Base-by-base conservation (phyloP, 2,888 invertebrate species). In the Cataglyphis livida region DNA sequence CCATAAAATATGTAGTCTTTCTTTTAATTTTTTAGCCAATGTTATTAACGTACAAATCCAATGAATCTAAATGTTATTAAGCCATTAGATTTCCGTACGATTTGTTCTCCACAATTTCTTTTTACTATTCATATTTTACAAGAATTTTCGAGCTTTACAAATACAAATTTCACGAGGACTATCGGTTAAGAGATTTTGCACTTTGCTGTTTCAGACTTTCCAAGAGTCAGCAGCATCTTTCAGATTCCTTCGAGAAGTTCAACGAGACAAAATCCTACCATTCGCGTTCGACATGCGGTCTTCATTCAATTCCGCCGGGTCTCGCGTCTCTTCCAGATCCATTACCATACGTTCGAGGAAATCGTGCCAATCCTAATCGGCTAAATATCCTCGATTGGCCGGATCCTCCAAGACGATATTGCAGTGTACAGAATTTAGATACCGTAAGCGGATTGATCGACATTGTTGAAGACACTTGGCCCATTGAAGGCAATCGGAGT, bases 321-420 rank as follows among this genome's bases (percentile, higher is more conserved):
- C 82, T 92, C 32, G 86, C 89, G 7, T 90, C 93, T 18, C 90
- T 93, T 65, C 92, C 92, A 65, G 92, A 93, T 83, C 91, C 92
- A 7, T 81, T 91, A 76, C 84, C 90, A 2, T 92, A 90, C 62
- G 82, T 85, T 4, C 91, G 90, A 18, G 78, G 38, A 28, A 90
- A 83, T 84, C 91, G 90, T 3, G 61, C 85, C 32, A 91, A 93
- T 87, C 88, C 92, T 4, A 93, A 94, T 79, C 93, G 93, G 41
- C 85, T 94, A 35, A 94, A 94, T 78, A 94, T 94, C 64, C 92
- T 94, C 78, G 92, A 94, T 64, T 94, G 94, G 94, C 94, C 94
- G 0, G 92, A 93, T 44, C 92, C 92, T 7, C 91, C 92, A 2
- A 91, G 92, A 83, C 91, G 93, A 2, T 94, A 93, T 76, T 91